Base-by-base conservation (phyloP, 1,140 invertebrate species). In the Elysia chlorotica region DNA sequence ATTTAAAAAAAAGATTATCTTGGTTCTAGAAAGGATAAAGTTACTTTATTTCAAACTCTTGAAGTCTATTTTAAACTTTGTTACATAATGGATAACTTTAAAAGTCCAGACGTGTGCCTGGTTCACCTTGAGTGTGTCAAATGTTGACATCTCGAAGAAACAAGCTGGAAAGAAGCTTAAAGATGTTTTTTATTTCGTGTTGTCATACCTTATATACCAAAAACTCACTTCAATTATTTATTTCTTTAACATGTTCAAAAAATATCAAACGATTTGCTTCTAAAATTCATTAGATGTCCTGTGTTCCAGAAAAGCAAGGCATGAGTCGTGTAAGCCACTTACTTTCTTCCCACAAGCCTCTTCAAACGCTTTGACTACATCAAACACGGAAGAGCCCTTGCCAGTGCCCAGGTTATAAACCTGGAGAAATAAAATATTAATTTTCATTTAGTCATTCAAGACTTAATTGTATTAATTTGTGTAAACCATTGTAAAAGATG, bases 391-490 rank as follows among this genome's bases (percentile, higher is more conserved):
- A 82, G 94, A 93, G 0, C 97, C 97, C n/a, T 91, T 91, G 1
- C 97, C 97, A 5, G 96, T 97, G 23, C 97, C 97, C 73, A 99
- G 89, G 89, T 99, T 99, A 77, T 96, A 96, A 1, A 94, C 91
- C 85, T 93, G 21, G 10, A 48, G 21, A 19, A 23, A 23, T 48
- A 67, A 41, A 6, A 67, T 19, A 6, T n/a, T n/a, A n/a, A n/a
- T n/a, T n/a, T n/a, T n/a, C n/a, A n/a, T n/a, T n/a, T n/a, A n/a
- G n/a, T n/a, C n/a, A n/a, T n/a, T n/a, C n/a, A n/a, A n/a, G n/a
- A n/a, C n/a, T n/a, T n/a, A n/a, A n/a, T n/a, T n/a, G n/a, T n/a
- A 48, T 67, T 31, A 38, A 6, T 21, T 31, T 23, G 56, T 17
- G 23, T 21, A 5, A 53, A n/a, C 14, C 33, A n/a, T 57, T 10